Evolutionary conservation across 2,113 vertebrate species (phyloP).

Genomic region (Antidorcas marsupialis): DNA sequence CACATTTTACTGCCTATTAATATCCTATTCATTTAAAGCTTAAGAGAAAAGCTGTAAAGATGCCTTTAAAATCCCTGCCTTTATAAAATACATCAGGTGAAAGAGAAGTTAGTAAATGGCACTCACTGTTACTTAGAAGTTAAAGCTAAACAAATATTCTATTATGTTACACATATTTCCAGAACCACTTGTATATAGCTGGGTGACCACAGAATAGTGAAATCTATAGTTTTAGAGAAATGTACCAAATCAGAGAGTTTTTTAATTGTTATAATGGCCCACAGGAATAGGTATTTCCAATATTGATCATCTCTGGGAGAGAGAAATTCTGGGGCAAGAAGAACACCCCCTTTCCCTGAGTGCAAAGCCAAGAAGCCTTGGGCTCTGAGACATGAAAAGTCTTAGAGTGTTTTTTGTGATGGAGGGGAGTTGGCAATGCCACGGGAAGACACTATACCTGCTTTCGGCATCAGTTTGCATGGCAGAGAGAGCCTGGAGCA

Average conservation of each 20-base stretch:
- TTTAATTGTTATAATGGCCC: background rate
- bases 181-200: background rate
- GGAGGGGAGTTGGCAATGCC: background rate
- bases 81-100: background rate
- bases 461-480: background rate
- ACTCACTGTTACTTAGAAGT: background rate
- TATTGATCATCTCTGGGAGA: background rate
- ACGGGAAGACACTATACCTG: background rate
- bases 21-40: background rate
- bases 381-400: background rate
- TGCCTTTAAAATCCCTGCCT: background rate
- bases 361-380: background rate
- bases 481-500: background rate
- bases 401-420: background rate
- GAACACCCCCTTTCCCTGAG: background rate
- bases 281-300: background rate
- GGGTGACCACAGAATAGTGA: background rate
- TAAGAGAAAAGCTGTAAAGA: background rate
- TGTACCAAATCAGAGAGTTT: background rate
- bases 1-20: background rate
- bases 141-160: constrained; percentile 27
- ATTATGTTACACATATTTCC: background rate
- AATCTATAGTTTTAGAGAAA: background rate
- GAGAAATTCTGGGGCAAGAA: background rate
- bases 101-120: background rate